Evolutionary conservation across 2,113 vertebrate species (phyloP).

Genomic region (Chionis minor): DNA sequence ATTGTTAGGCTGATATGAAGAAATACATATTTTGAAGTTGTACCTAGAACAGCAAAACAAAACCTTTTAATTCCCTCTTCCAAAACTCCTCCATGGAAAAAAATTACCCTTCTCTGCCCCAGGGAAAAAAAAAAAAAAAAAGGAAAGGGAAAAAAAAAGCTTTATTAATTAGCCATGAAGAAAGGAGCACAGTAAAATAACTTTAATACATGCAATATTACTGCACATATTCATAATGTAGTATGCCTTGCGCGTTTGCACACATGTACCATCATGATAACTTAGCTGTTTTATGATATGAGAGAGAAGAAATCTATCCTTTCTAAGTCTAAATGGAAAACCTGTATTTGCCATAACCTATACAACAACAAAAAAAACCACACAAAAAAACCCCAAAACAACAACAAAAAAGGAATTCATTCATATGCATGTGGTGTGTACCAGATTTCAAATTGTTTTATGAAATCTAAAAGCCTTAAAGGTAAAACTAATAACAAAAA

Average conservation of each 20-base stretch:
- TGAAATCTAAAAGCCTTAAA: neutral
- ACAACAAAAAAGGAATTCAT: fast-evolving
- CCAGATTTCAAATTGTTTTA: neutral
- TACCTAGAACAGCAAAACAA: neutral
- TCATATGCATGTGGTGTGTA: neutral
- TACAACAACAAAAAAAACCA: neutral
- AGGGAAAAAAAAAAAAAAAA: neutral
- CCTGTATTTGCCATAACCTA: neutral
- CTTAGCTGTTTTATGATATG: neutral
- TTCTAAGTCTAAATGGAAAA: neutral
- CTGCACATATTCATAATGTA: neutral
- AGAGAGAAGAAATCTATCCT: neutral
- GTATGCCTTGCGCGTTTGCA: neutral
- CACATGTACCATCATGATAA: neutral
- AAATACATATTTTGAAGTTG: neutral
- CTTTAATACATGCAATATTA: neutral
- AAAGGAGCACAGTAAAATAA: neutral
- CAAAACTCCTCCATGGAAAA: neutral
- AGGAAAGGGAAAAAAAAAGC: neutral
- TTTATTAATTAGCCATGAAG: neutral
- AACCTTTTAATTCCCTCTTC: neutral
- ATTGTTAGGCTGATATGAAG: neutral
- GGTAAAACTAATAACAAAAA: neutral
- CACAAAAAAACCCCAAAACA: neutral
- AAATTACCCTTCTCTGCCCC: neutral